Conservation (phyloP, 2,113 vertebrate species). For the Brienomyrus longianalis region DNA sequence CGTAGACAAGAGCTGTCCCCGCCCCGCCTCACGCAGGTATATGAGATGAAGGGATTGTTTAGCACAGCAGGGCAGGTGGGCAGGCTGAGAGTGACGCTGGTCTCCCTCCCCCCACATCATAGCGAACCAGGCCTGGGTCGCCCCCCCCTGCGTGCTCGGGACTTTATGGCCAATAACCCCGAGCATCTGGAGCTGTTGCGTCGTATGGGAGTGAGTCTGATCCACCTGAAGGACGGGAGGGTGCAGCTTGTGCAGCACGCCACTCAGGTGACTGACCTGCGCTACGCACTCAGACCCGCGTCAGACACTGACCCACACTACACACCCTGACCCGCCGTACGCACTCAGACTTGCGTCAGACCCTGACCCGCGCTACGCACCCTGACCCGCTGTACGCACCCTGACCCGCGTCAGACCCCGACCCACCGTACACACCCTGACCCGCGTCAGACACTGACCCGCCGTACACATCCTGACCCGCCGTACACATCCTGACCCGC, state of each 20-base stretch:
- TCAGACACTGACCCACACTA: neutral
- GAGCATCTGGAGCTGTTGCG: constrained; percentile 95
- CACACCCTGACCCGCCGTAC: neutral
- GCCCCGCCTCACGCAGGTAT: constrained; percentile 57
- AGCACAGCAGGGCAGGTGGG: neutral
- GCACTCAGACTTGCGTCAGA: no score
- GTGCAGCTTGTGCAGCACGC: constrained; percentile 96
- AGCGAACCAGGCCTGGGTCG: constrained; percentile 70
- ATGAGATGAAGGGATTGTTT: neutral
- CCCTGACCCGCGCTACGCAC: no score
- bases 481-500: accelerated
- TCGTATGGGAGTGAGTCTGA: constrained; percentile 96
- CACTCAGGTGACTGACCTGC: constrained; percentile 70
- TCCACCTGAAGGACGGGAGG: constrained; percentile 93
- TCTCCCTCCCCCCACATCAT: neutral
- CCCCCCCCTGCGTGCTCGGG: constrained; percentile 85
- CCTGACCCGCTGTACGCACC: neutral
- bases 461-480: no score
- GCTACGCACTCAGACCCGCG: neutral
- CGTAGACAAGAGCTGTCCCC: constrained; percentile 92
- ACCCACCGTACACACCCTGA: no score
- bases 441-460: no score
- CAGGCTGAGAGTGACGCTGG: neutral
- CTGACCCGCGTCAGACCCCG: no score
- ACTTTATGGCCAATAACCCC: constrained; percentile 97